phyloP scores from a whole-genome alignment of 2,797 vertebrate genomes.

The Catharus ustulatus region DNA sequence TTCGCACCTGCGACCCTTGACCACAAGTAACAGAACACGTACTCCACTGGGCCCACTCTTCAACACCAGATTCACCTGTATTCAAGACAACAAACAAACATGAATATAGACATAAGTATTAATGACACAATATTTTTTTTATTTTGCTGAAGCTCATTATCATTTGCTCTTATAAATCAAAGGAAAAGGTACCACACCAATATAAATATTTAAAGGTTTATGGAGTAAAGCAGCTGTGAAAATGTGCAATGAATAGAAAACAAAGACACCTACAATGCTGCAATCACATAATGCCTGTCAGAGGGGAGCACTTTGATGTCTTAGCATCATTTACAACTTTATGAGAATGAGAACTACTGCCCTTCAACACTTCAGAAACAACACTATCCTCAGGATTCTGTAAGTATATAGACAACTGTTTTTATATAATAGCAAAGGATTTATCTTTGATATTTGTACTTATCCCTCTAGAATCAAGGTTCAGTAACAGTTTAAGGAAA shows the following conservation, averaged over 20 bases:
- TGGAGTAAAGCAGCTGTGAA: constrained; percentile 59
- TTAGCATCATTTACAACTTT: not conserved
- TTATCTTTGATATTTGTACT: not conserved
- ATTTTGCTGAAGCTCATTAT: not conserved
- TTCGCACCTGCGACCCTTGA: constrained; percentile 99
- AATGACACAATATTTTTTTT: not conserved
- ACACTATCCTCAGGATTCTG: not conserved
- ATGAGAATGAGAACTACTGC: not conserved
- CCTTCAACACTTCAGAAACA: constrained; percentile 26
- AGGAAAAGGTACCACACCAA: constrained; percentile 19
- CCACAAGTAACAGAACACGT: constrained; percentile 99
- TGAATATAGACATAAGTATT: constrained; percentile 75
- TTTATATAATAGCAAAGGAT: not conserved
- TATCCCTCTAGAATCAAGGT: not conserved
- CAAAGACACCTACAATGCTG: constrained; percentile 33
- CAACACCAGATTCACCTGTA: constrained; percentile 99
- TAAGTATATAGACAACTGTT: not conserved
- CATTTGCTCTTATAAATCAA: constrained; percentile 43
- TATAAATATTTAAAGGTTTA: constrained; percentile 50
- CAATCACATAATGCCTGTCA: not conserved
- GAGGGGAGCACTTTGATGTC: not conserved
- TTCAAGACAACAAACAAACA: constrained; percentile 89
- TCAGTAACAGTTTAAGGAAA: not conserved
- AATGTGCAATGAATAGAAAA: constrained; percentile 59
- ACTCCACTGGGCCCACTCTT: constrained; percentile 99